A percentile compares a stretch with the other conserved stretches of the same genome.
Evolutionary conservation across 2,797 vertebrate genomes (phyloP).

Genomic region (Pseudomugil gertrudae): DNA sequence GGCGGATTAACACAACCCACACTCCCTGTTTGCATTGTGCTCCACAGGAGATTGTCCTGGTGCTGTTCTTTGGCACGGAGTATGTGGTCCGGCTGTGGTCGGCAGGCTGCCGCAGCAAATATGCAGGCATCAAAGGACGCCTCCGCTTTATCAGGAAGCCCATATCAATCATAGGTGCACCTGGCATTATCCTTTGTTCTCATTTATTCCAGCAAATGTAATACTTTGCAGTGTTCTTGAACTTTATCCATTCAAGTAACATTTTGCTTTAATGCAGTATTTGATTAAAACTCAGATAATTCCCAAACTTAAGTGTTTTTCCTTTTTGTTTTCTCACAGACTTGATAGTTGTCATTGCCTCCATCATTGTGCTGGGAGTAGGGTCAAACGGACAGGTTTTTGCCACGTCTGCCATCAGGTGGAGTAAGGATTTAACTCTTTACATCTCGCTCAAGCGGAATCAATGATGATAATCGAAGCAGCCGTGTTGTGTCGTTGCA

Average conservation of each 20-base stretch:
- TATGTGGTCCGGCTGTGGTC: conserved; percentile 90
- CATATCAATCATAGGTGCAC: conserved; percentile 90
- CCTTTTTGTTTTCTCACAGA: conserved; percentile 69
- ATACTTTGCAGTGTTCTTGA: conserved; percentile 31
- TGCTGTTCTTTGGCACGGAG: conserved; percentile 91
- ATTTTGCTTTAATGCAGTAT: neutral
- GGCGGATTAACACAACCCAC: conserved; percentile 42
- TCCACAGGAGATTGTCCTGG: conserved; percentile 90
- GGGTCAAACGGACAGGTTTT: conserved; percentile 93
- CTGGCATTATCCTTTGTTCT: conserved; percentile 58
- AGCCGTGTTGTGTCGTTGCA: conserved; percentile 60
- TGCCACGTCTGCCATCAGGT: conserved; percentile 93
- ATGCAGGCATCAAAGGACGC: conserved; percentile 88
- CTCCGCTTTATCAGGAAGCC: conserved; percentile 92
- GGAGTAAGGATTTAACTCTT: conserved; percentile 18
- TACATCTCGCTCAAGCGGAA: neutral
- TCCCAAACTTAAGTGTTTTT: neutral
- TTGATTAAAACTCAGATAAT: conserved; percentile 7
- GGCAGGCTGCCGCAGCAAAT: conserved; percentile 92
- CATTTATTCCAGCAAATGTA: conserved; percentile 37
- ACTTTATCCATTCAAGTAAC: conserved; percentile 25
- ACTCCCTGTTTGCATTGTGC: conserved; percentile 62
- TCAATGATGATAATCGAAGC: conserved; percentile 1
- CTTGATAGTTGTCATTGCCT: conserved; percentile 91
- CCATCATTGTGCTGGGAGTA: conserved; percentile 90